Evolutionary conservation across 2,888 invertebrate genomes (phyloP), one percentile per base, ranked within the genome.

Genomic region (Gisinianus flammeolus): DNA sequence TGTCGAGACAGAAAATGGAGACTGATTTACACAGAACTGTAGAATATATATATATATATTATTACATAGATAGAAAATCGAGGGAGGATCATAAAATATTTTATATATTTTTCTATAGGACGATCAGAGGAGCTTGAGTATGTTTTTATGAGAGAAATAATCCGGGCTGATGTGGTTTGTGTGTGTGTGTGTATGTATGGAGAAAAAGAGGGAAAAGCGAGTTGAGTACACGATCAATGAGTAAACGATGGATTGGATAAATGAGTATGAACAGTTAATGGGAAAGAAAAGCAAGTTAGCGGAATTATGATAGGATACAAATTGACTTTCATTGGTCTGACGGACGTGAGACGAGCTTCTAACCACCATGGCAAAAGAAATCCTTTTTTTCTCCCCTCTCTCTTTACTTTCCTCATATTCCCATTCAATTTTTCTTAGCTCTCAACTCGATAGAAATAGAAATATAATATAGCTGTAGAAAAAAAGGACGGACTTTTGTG

Each of bases 301-400:
- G 19, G 35, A 22, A 62, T 74, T 74, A 74, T 74, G 73, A 74
- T 64, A 74, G 56, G 56, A 35, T 58, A 74, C 73, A 74, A 74
- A 74, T 72, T 74, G 73, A 64, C 73, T 62, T 74, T 74, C 35
- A 74, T 74, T 74, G 64, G 35, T 35, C 6, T 74, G 73, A 74
- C 62, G 62, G 62, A 62, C 62, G 28, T 62, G 28, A 54, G 71
- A 71, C 71, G 71, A 66, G 66, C 4, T 16, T 4, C 26, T 28
- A 67, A 67, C 22, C 26, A 30, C 28, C 2, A 6, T 6, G 16
- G 66, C 16, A 3, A 30, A 67, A 67, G 28, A 67, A 16, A 12
- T 67, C 31, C 12, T 67, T 67, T 67, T 12, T 8, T n/a, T 3
- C 8, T 26, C 26, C 22, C 26, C 6, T 67, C 67, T 31, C 33